These are phyloP conservation scores for Batillaria attramentaria DNA, from an alignment of 1,140 invertebrate genomes.

Conservation along the genomic window DNA sequence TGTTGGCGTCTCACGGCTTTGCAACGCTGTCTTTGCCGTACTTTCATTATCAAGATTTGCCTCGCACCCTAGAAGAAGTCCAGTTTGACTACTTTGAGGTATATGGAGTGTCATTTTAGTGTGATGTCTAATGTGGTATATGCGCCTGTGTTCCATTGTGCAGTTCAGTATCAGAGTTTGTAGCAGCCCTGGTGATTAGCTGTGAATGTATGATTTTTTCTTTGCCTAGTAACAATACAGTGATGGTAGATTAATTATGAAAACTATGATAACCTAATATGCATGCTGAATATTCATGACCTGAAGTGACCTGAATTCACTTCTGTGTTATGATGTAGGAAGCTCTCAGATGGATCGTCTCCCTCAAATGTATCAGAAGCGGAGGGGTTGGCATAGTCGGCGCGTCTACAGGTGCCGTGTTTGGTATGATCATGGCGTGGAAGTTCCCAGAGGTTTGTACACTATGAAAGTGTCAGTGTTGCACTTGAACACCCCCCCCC, in stretches of 20 bases:
- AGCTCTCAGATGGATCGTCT: constrained; percentile 44
- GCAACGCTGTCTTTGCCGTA: constrained; percentile 54
- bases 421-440: constrained; percentile 37
- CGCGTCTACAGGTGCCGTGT: constrained; percentile 47
- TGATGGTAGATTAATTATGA: background rate
- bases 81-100: constrained; percentile 58
- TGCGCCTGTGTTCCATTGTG: background rate
- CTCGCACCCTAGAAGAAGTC: constrained; percentile 36
- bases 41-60: constrained; percentile 58
- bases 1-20: constrained; percentile 62
- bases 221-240: background rate
- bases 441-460: constrained; percentile 33
- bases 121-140: background rate
- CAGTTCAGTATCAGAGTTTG: background rate
- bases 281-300: no score
- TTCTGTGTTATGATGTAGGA: constrained; percentile 42
- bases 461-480: background rate
- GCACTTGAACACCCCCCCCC: background rate
- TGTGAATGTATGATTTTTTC: background rate
- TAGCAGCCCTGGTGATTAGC: background rate
- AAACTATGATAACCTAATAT: background rate
- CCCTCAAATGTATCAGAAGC: constrained; percentile 32
- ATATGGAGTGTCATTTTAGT: background rate
- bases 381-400: constrained; percentile 46
- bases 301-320: no score